phyloP scores from a whole-genome alignment of 1,140 invertebrate genomes.

The Drosophila nikananu region DNA sequence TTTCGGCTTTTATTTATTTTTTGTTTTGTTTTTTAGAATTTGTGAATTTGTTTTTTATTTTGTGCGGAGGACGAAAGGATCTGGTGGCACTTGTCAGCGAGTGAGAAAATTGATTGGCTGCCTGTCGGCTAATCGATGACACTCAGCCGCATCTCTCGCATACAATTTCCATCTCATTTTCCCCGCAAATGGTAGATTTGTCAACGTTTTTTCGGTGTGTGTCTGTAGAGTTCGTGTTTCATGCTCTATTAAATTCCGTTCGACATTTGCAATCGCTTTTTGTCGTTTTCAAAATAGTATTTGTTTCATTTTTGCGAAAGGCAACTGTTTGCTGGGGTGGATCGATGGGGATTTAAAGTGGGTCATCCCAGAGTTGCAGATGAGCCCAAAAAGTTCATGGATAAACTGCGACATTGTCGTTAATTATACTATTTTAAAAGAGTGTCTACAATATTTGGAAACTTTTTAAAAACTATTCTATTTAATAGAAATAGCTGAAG shows the following conservation, averaged over 20 bases:
- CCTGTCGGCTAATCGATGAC: constrained; percentile 78
- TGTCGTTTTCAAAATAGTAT: constrained; percentile 10
- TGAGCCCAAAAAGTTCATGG: background rate
- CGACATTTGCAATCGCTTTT: constrained; percentile 30
- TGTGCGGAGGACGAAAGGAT: constrained; percentile 27
- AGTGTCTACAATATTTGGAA: background rate
- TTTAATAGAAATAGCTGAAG: background rate
- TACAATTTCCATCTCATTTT: constrained; percentile 44
- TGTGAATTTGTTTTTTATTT: background rate
- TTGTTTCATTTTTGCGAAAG: constrained; percentile 38
- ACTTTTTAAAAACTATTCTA: background rate
- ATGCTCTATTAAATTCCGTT: constrained; percentile 75
- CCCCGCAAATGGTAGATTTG: constrained; percentile 13
- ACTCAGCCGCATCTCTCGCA: constrained; percentile 44
- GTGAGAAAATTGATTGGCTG: constrained; percentile 73
- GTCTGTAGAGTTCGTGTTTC: constrained; percentile 35
- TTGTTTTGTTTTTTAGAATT: background rate
- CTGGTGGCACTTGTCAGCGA: constrained; percentile 66
- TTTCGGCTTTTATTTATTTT: background rate
- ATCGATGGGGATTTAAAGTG: constrained; percentile 20
- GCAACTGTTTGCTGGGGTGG: constrained; percentile 22
- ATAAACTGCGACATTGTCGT: background rate
- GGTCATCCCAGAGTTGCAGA: background rate
- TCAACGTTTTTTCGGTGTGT: constrained; percentile 44
- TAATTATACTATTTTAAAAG: background rate